Conservation (phyloP, 2,113 vertebrate species). For the Xiphias gladius region DNA sequence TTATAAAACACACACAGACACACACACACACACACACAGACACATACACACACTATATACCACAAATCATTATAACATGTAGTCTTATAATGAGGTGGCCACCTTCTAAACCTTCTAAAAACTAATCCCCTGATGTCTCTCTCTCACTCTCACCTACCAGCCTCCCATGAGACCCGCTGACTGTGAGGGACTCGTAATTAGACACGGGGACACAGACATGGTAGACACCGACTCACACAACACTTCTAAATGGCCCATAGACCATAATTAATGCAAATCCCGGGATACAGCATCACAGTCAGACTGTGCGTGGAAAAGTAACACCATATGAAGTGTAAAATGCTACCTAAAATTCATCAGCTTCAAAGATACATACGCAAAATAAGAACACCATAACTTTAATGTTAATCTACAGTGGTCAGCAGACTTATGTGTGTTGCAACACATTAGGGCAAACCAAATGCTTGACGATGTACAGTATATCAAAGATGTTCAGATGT, state of each 20-base stretch:
- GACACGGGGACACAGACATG: slow-evolving; percentile 34
- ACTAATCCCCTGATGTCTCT: slow-evolving; percentile 59
- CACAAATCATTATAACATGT: slow-evolving; percentile 75
- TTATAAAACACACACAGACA: slow-evolving; percentile 62
- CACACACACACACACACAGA: slow-evolving; percentile 21
- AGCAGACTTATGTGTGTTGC: not conserved
- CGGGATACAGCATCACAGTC: not conserved
- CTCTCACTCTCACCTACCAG: slow-evolving; percentile 62
- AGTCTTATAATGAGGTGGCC: slow-evolving; percentile 78
- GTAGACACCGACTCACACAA: slow-evolving; percentile 37
- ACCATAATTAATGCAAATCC: slow-evolving; percentile 19
- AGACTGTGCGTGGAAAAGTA: not conserved
- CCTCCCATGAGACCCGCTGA: slow-evolving; percentile 60
- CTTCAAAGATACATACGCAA: not conserved
- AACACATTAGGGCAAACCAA: no score
- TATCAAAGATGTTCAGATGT: no score
- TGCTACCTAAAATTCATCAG: not conserved
- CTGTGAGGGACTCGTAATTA: slow-evolving; percentile 61
- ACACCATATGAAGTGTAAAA: not conserved
- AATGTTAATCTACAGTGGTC: not conserved
- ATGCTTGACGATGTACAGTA: no score
- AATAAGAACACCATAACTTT: not conserved
- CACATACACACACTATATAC: slow-evolving; percentile 23
- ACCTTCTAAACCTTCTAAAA: slow-evolving; percentile 76
- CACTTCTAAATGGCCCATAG: slow-evolving; percentile 13